Conservation (phyloP, 2,797 vertebrate species). For the Adelosebastes latens region DNA sequence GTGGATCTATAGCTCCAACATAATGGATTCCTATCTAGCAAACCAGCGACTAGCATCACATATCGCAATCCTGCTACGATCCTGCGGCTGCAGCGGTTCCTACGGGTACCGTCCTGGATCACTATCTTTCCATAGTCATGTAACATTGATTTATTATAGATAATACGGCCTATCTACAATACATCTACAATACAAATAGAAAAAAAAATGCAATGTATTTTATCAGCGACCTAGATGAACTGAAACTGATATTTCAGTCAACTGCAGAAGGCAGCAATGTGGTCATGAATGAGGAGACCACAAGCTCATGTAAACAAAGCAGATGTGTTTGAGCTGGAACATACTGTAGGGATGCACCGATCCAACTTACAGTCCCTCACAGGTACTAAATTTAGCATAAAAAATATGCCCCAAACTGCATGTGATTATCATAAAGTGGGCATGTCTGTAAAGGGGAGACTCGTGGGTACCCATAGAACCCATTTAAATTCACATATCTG, state of each 20-base stretch:
- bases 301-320: neutral
- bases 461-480: too few relatives aligned
- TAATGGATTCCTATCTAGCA: neutral
- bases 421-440: too few relatives aligned
- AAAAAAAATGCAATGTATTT: neutral
- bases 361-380: too few relatives aligned
- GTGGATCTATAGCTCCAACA: neutral
- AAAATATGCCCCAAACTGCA: too few relatives aligned
- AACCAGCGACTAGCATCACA: neutral
- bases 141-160: neutral
- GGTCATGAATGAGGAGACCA: neutral
- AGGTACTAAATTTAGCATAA: too few relatives aligned
- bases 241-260: neutral
- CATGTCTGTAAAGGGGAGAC: too few relatives aligned
- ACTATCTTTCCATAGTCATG: neutral
- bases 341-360: too few relatives aligned
- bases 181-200: neutral
- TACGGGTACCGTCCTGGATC: neutral
- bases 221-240: neutral
- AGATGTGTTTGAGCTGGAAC: neutral
- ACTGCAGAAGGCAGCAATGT: neutral
- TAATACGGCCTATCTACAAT: neutral
- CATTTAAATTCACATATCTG: too few relatives aligned
- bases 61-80: neutral
- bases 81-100: neutral